Percentiles rank a stretch among this genome's conserved stretches.
phyloP scores from a whole-genome alignment of 64 coral and sea anemone genomes.

The Cladopsammia gracilis region DNA sequence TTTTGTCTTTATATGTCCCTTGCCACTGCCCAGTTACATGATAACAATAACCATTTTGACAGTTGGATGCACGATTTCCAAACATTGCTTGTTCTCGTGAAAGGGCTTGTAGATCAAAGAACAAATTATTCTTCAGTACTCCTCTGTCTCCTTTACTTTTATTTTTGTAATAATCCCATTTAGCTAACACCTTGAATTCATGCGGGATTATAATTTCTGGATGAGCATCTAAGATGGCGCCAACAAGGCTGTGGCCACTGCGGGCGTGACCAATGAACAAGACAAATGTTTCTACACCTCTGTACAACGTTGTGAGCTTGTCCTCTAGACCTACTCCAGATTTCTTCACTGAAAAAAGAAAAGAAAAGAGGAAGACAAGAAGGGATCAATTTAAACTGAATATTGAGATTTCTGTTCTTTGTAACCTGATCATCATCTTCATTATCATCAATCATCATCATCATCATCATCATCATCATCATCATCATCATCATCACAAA shows the following conservation, averaged over 20 bases:
- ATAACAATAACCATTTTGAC: not conserved
- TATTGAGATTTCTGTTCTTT: no score
- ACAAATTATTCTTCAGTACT: not conserved
- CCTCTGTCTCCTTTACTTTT: not conserved
- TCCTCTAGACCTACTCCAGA: not conserved
- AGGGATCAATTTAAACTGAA: no score
- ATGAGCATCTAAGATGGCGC: constrained; percentile 6
- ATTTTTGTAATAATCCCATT: not conserved
- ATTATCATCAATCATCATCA: no score
- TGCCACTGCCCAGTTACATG: constrained; percentile 3
- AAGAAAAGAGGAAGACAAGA: not conserved
- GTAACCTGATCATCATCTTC: no score
- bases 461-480: no score
- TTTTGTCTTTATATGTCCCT: not conserved
- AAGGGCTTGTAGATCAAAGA: not conserved
- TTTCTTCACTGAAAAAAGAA: not conserved
- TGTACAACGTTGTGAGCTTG: not conserved
- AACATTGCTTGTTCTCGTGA: not conserved
- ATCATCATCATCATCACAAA: no score
- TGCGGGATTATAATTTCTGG: not conserved
- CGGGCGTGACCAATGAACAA: not conserved
- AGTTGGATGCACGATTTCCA: not conserved
- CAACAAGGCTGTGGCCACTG: not conserved
- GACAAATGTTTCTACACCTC: not conserved
- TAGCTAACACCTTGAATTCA: not conserved